phyloP scores from a whole-genome alignment of 2,113 vertebrate genomes.

The Chionomys nivalis region DNA sequence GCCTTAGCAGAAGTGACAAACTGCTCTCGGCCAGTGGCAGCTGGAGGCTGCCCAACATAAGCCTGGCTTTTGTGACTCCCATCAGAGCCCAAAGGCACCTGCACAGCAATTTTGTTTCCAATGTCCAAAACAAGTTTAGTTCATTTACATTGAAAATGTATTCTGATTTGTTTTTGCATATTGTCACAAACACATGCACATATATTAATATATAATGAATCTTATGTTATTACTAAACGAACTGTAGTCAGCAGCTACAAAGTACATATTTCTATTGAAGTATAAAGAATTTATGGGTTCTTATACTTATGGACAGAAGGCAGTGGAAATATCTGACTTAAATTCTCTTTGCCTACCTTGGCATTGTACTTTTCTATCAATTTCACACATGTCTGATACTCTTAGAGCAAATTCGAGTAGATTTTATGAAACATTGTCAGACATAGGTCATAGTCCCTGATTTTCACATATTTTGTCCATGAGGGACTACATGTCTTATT shows the following conservation, averaged over 20 bases:
- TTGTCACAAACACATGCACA: background rate
- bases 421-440: background rate
- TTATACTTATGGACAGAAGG: background rate
- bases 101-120: background rate
- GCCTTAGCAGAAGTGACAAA: background rate
- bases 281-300: too few species aligned
- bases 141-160: background rate
- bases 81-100: background rate
- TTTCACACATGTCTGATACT: background rate
- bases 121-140: background rate
- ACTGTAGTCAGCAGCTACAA: background rate
- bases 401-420: background rate
- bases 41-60: background rate
- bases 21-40: accelerated
- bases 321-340: background rate
- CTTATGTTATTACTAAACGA: background rate
- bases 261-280: background rate
- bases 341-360: background rate
- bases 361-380: background rate
- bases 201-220: background rate
- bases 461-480: background rate
- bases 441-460: background rate
- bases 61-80: accelerated
- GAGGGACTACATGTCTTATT: background rate
- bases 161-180: background rate